These are phyloP conservation scores for Aspidoscelis tigris DNA, from an alignment of 2,113 vertebrate genomes.

Conservation along the genomic window DNA sequence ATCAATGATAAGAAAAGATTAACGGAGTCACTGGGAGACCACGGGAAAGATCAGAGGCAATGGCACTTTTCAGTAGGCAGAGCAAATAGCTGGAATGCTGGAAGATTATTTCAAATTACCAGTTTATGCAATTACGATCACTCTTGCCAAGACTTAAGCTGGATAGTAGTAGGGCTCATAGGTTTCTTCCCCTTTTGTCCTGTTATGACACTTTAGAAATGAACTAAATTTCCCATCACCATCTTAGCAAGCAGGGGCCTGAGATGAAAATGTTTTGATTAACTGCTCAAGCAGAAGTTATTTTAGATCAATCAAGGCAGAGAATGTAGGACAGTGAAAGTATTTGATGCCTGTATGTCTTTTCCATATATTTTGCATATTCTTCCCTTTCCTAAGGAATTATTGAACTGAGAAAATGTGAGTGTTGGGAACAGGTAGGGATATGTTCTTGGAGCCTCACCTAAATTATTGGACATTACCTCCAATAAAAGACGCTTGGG, in stretches of 20 bases:
- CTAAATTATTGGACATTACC: too few relatives aligned
- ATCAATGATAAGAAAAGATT: background rate
- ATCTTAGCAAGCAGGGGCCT: slow-evolving; percentile 9
- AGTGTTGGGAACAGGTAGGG: background rate
- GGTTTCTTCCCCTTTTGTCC: background rate
- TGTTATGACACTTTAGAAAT: slow-evolving; percentile 10
- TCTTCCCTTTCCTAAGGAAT: background rate
- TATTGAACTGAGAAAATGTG: background rate
- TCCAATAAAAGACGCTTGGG: too few relatives aligned
- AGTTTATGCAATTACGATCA: slow-evolving; percentile 20
- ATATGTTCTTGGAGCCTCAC: background rate
- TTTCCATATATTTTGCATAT: background rate
- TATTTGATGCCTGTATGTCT: background rate
- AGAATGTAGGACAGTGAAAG: background rate
- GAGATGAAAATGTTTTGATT: background rate
- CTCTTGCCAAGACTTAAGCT: slow-evolving; percentile 6
- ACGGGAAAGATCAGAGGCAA: background rate
- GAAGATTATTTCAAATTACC: slow-evolving; percentile 34
- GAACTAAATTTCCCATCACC: background rate
- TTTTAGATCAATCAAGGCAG: background rate
- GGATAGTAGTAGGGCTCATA: background rate
- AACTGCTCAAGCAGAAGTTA: background rate
- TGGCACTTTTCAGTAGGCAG: background rate
- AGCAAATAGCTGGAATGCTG: background rate
- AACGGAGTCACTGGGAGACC: slow-evolving; percentile 27